Evolutionary conservation across 2,113 vertebrate species (phyloP).

Genomic region (Anhinga anhinga): DNA sequence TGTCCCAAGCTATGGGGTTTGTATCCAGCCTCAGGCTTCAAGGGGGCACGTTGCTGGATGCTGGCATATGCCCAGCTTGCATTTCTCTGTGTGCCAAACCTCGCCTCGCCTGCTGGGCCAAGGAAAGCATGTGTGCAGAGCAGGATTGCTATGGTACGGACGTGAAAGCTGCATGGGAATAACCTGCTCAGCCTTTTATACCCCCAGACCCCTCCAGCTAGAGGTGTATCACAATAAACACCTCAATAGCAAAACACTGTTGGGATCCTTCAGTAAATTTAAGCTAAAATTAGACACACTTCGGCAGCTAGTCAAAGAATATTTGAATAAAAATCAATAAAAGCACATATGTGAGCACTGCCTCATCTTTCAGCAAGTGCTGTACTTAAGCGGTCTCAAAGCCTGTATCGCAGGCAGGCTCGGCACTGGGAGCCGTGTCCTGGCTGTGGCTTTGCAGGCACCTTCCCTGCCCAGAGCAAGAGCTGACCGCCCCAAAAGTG

Average conservation of each 20-base stretch:
- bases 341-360: background rate
- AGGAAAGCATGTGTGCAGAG: background rate
- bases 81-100: background rate
- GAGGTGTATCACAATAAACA: background rate
- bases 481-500: background rate
- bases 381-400: background rate
- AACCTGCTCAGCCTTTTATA: background rate
- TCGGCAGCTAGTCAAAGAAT: background rate
- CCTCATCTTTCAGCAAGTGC: background rate
- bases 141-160: accelerated
- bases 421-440: background rate
- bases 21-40: background rate
- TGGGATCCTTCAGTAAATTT: background rate
- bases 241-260: background rate
- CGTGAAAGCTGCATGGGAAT: background rate
- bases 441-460: background rate
- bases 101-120: too few species aligned
- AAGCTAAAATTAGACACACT: background rate
- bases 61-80: accelerated
- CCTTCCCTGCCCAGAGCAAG: background rate
- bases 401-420: accelerated
- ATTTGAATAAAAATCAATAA: background rate
- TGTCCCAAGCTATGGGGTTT: background rate
- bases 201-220: background rate
- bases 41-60: accelerated